A percentile compares a stretch with the other conserved stretches of the same genome.
Evolutionary conservation across 2,888 invertebrate genomes (phyloP).

Genomic region (Philaethria dido): DNA sequence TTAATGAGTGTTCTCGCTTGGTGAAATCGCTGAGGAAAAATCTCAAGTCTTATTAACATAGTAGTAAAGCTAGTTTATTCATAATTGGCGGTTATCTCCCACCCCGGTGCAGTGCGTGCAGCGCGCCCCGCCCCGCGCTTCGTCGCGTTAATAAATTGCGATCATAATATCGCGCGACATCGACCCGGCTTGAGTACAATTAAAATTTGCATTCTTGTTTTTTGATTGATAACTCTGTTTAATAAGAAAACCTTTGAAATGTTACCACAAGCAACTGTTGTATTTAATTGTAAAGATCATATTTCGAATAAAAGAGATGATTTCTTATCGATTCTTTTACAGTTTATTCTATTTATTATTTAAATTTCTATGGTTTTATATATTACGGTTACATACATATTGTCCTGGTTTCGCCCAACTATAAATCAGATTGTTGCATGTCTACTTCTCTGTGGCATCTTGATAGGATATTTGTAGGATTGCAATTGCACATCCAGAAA

Average conservation of each 20-base stretch:
- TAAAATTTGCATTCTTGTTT: constrained; percentile 78
- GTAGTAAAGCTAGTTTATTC: constrained; percentile 80
- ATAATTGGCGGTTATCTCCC: constrained; percentile 77
- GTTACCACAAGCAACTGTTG: constrained; percentile 37
- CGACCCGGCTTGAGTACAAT: constrained; percentile 65
- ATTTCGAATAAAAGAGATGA: not conserved
- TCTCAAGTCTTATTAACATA: constrained; percentile 79
- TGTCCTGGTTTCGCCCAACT: not conserved
- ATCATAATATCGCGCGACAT: constrained; percentile 70
- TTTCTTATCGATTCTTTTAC: not conserved
- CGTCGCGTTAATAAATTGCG: constrained; percentile 69
- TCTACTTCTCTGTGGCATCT: not conserved
- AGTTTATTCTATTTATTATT: not conserved
- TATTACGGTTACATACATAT: not conserved
- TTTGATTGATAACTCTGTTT: constrained; percentile 79
- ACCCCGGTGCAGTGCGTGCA: constrained; percentile 61
- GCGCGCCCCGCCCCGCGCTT: constrained; percentile 58
- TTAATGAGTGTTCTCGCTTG: constrained; percentile 71
- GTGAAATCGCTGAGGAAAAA: constrained; percentile 81
- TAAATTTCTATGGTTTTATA: not conserved
- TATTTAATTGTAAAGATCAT: not conserved
- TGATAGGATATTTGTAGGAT: too few species aligned
- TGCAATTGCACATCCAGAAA: too few species aligned
- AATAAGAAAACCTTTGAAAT: constrained; percentile 64
- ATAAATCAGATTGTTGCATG: not conserved